Evolutionary conservation across 2,113 vertebrate species (phyloP), one percentile per base, ranked within the genome.

Genomic region (Tympanuchus pallidicinctus): DNA sequence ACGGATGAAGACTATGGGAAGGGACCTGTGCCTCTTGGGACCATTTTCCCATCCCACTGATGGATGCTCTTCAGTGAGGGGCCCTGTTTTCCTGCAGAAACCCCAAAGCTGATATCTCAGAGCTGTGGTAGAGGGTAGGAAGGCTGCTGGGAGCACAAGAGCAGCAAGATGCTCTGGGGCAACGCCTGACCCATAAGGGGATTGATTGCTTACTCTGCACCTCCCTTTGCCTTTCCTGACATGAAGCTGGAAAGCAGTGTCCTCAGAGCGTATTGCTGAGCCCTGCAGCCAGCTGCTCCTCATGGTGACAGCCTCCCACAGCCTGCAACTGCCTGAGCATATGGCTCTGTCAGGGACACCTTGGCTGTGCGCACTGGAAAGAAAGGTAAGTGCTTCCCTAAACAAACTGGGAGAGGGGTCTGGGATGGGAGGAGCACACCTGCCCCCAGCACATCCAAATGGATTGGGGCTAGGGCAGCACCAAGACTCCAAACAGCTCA

Each of bases 321-420:
- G 6, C 7, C 28, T 4, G n/a, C 28, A 11, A 4, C 4, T 1
- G 0, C 16, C 32, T 2, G 2, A 85, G 48, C 11, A 14, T 61
- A 86, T 3, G 3, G 19, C 43, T 81, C 74, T 19, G 2, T 8
- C 3, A 6, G 40, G 75, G 22, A 47, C 38, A 11, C 2, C 22
- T 42, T 47, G 36, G 73, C 73, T 72, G 19, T 12, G 13, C 17
- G 47, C n/a, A 8, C 38, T 1, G 0, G 19, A 82, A 79, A 93
- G 86, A 82, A 79, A 93, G 89, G 89, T 92, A 92, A 90, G 91
- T 57, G 34, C 40, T 72, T 56, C 63, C 54, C 24, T 69, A 66
- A 89, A 45, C 13, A 25, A 22, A 11, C 2, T 4, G 9, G 50
- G 36, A 70, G 50, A 50, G 52, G 52, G 47, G 7, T 57, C 24